Percentiles rank a stretch among this genome's conserved stretches.
phyloP scores from a whole-genome alignment of 2,888 invertebrate species.

The Spodoptera picta region DNA sequence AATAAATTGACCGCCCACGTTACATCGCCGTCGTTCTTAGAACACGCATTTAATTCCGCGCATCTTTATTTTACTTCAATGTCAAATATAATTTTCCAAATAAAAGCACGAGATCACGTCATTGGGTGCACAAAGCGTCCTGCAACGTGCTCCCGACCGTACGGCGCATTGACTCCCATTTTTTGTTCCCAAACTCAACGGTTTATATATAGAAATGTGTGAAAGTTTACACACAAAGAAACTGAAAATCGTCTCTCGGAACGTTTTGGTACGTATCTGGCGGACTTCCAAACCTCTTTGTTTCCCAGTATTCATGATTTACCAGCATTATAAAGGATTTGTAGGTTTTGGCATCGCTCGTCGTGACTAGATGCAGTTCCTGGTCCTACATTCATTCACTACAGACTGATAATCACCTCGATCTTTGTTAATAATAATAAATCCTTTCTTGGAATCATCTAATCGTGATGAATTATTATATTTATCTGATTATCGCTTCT shows the following conservation, averaged over 20 bases:
- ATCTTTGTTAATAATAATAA: conserved; percentile 17
- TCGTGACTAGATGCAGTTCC: conserved; percentile 36
- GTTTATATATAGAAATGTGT: conserved; percentile 57
- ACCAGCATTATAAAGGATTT: conserved; percentile 58
- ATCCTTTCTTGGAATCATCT: conserved; percentile 16
- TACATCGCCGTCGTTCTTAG: conserved; percentile 9
- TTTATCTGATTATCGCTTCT: conserved; percentile 2
- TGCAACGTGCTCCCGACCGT: conserved; percentile 44
- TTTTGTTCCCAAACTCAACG: conserved; percentile 51
- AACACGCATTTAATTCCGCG: conserved; percentile 25
- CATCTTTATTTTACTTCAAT: conserved; percentile 50
- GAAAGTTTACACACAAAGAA: conserved; percentile 78
- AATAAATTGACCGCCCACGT: not conserved
- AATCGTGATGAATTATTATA: conserved; percentile 19
- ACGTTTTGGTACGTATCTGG: conserved; percentile 68
- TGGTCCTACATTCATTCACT: conserved; percentile 21
- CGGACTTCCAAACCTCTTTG: conserved; percentile 78
- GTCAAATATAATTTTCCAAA: conserved; percentile 53
- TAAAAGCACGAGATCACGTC: conserved; percentile 32
- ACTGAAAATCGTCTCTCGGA: conserved; percentile 61
- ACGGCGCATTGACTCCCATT: conserved; percentile 70
- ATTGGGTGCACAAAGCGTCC: conserved; percentile 53
- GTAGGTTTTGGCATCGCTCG: conserved; percentile 50
- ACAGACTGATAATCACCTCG: conserved; percentile 17
- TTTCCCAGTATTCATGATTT: conserved; percentile 75